phyloP scores from a whole-genome alignment of 2,888 invertebrate species.

The Neoitamus cyanurus region DNA sequence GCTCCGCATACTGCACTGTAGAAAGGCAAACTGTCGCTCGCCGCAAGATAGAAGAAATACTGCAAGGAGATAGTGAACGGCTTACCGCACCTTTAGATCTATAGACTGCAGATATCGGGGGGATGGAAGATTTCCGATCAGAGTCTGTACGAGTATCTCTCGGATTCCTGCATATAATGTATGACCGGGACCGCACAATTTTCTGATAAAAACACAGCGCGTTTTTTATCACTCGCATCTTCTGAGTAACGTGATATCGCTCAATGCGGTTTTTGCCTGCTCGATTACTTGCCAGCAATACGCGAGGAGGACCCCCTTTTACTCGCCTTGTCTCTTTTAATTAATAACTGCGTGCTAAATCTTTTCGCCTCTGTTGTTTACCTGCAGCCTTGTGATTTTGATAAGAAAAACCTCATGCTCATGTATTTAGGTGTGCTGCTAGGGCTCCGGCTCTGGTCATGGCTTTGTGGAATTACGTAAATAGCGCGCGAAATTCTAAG shows the following conservation, averaged over 20 bases:
- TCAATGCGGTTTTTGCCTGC: neutral
- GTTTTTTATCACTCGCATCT: neutral
- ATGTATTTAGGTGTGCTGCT: neutral
- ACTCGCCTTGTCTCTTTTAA: neutral
- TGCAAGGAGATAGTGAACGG: neutral
- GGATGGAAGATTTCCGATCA: neutral
- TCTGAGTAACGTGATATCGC: neutral
- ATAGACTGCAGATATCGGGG: neutral
- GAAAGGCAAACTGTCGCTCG: neutral
- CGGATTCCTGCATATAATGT: neutral
- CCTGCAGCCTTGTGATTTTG: neutral
- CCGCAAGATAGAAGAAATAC: neutral
- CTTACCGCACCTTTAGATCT: neutral
- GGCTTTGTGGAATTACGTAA: neutral
- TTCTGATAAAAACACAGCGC: neutral
- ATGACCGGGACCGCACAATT: neutral
- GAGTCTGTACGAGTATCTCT: neutral
- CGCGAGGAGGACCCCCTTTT: neutral
- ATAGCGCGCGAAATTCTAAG: neutral
- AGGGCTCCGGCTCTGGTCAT: neutral
- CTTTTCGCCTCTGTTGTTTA: neutral
- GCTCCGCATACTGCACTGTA: neutral
- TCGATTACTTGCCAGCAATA: neutral
- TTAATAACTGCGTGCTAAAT: slow-evolving; percentile 7
- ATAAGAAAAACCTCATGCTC: slow-evolving; percentile 7